A percentile compares a stretch with the other conserved stretches of the same genome.
Evolutionary conservation across 2,113 vertebrate genomes (phyloP).

Genomic region (Macquaria ambigua): DNA sequence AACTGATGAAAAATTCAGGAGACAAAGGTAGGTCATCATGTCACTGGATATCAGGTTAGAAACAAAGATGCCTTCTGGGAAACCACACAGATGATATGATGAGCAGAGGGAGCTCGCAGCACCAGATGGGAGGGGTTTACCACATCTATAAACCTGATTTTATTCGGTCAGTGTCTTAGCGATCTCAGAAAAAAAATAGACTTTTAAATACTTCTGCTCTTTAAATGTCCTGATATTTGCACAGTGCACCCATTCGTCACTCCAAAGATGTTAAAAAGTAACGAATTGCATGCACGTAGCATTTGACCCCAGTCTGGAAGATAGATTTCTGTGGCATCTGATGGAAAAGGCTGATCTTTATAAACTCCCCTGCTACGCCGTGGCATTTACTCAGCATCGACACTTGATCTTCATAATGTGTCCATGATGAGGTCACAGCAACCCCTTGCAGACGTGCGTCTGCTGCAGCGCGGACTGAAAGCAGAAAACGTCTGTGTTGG

Average conservation of each 20-base stretch:
- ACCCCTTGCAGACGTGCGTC: constrained; percentile 34
- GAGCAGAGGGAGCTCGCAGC: constrained; percentile 38
- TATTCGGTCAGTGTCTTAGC: constrained; percentile 43
- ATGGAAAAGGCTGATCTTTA: constrained; percentile 72
- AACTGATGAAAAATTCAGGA: constrained; percentile 31
- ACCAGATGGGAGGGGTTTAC: constrained; percentile 46
- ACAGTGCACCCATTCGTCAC: constrained; percentile 28
- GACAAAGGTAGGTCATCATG: constrained; percentile 34
- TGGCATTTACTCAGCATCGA: constrained; percentile 76
- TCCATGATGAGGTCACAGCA: constrained; percentile 67
- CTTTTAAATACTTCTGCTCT: constrained; percentile 37
- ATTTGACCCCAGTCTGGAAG: constrained; percentile 52
- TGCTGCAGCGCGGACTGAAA: constrained; percentile 8
- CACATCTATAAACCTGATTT: constrained; percentile 36
- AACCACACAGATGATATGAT: constrained; percentile 34
- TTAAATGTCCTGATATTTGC: constrained; percentile 62
- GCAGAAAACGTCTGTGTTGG: constrained; percentile 4
- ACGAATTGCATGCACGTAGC: constrained; percentile 26
- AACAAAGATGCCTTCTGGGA: constrained; percentile 29
- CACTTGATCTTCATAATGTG: constrained; percentile 75
- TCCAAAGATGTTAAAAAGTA: constrained; percentile 44
- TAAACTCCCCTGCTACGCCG: constrained; percentile 64
- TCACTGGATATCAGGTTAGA: constrained; percentile 22
- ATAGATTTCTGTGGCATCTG: constrained; percentile 57
- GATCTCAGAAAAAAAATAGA: constrained; percentile 10